Evolutionary conservation across 2,113 vertebrate genomes (phyloP), one percentile per base, ranked within the genome.

Genomic region (Halcyon senegalensis): DNA sequence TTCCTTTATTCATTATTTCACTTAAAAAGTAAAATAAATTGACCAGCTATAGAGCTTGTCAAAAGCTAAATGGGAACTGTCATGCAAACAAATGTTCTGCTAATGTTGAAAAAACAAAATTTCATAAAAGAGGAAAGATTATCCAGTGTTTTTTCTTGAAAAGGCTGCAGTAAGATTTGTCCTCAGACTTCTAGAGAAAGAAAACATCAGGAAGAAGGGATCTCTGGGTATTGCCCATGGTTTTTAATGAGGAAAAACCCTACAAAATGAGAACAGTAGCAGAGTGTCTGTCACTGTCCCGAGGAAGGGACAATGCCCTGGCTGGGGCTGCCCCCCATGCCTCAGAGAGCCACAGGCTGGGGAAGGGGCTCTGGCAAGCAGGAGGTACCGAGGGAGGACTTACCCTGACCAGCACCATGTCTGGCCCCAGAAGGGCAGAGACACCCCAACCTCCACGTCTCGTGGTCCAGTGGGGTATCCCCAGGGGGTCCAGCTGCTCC

Each of bases 371-470:
- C 50, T 6, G 7, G 50, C 12, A 51, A 51, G 50, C 50, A 27
- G 50, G 50, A 24, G 50, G 50, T 24, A 51, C 13, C 11, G 23
- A 27, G 50, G 50, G 50, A 53, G 28, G 62, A 76, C 33, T 94
- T 86, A 99, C 98, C 98, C 98, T 99, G 41, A 99, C 93, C 72
- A 98, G 79, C 97, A 98, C 76, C 96, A 95, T n/a, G 94, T 97
- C 25, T 88, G 77, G 89, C 98, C 97, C 8, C 93, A 94, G 96
- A 97, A 99, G 91, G 96, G 98, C 2, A 58, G 95, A 6, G 98
- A 98, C 7, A 85, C 16, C 5, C 91, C 51, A 11, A 99, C 97
- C 2, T 96, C 96, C 81, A 98, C 48, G 13, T 98, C 98, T 98
- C 98, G 99, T 8, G 98, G n/a, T 31, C 9, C 77, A 10, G 17